Percentiles rank a stretch among this genome's conserved stretches.
phyloP scores from a whole-genome alignment of 2,888 invertebrate species.

The Hypercompe scribonia region DNA sequence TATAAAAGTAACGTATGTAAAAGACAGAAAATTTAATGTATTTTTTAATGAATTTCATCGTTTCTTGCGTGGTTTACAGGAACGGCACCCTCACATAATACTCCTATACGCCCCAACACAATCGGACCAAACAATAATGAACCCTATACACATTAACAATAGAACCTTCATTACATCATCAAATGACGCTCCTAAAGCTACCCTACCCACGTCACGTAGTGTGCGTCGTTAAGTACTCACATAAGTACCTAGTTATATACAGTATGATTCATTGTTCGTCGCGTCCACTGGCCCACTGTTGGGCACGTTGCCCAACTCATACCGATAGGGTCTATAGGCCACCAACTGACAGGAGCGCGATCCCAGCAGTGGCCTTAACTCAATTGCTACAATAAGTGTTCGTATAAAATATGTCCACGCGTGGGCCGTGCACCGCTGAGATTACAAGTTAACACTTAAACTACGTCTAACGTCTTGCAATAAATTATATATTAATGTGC shows the following conservation, averaged over 20 bases:
- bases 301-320: background rate
- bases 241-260: slow-evolving; percentile 6
- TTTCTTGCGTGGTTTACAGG: background rate
- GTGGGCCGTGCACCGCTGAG: background rate
- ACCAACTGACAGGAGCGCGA: background rate
- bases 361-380: background rate
- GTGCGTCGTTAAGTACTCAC: slow-evolving; percentile 12
- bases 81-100: background rate
- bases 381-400: background rate
- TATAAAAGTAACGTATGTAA: background rate
- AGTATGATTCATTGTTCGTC: background rate
- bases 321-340: no score
- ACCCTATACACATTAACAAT: background rate
- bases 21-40: background rate
- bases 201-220: background rate
- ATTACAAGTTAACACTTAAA: background rate
- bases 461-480: background rate
- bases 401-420: background rate
- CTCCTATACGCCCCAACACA: background rate
- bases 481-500: background rate
- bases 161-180: background rate
- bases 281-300: background rate
- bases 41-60: background rate
- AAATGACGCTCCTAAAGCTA: background rate
- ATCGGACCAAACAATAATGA: background rate